phyloP scores from a whole-genome alignment of 2,113 vertebrate species.

The Pseudonaja textilis region DNA sequence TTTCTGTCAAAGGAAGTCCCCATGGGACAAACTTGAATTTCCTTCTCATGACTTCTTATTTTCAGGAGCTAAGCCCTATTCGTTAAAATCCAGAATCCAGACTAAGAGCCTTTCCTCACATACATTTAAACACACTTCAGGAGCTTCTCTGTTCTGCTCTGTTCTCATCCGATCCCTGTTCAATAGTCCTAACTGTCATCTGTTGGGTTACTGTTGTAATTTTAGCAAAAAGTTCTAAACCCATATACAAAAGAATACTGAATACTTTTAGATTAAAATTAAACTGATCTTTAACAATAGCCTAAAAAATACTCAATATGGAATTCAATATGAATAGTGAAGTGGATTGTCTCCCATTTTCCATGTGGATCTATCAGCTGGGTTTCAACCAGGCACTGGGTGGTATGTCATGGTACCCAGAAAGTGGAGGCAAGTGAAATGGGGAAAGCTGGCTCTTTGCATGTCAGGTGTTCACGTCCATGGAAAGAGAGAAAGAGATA shows the following conservation, averaged over 20 bases:
- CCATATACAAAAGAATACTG: background rate
- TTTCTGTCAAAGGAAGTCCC: background rate
- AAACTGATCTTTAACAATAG: background rate
- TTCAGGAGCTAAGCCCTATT: background rate
- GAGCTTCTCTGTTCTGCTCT: background rate
- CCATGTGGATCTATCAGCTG: background rate
- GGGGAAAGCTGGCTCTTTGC: background rate
- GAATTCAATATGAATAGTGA: background rate
- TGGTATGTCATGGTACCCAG: background rate
- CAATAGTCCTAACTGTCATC: background rate
- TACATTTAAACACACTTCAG: background rate
- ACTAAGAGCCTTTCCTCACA: background rate
- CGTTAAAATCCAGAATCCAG: background rate
- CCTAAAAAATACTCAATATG: background rate
- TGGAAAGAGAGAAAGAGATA: background rate
- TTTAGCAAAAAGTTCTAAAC: background rate
- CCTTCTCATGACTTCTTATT: background rate
- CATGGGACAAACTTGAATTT: background rate
- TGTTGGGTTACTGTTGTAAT: background rate
- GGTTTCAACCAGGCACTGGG: background rate
- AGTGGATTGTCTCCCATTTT: background rate
- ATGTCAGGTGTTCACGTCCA: background rate
- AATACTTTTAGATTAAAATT: background rate
- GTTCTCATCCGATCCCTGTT: background rate
- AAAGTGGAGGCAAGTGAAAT: background rate